These are phyloP conservation scores for Oligia latruncula DNA, from an alignment of 2,888 invertebrate genomes.

Conservation along the genomic window DNA sequence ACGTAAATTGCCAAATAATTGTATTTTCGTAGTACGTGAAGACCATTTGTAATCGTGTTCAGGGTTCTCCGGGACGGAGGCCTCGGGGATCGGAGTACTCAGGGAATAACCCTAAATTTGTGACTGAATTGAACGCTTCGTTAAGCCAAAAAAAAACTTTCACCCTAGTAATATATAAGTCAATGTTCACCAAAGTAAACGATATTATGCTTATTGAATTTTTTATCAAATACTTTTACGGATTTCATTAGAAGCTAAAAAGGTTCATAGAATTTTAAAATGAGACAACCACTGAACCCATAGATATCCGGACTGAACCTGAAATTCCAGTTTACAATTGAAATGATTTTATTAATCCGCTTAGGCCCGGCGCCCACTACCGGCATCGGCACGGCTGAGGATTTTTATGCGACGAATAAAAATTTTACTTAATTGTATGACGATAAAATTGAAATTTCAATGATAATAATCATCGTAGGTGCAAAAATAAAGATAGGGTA, in stretches of 20 bases:
- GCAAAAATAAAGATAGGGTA: too few species aligned
- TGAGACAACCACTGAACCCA: background rate
- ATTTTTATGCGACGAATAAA: too few species aligned
- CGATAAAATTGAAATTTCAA: too few species aligned
- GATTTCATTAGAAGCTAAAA: constrained; percentile 17
- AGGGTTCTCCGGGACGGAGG: too few species aligned
- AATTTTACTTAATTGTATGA: too few species aligned
- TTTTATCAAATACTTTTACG: constrained; percentile 1
- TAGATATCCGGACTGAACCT: background rate
- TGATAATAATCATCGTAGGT: too few species aligned
- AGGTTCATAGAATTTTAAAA: constrained; percentile 15
- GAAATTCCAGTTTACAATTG: constrained; percentile 31
- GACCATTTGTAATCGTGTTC: background rate
- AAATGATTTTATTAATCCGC: constrained; percentile 10
- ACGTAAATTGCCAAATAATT: background rate
- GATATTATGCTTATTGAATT: constrained; percentile 1
- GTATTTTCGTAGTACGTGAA: background rate
- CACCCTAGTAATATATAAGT: too few species aligned
- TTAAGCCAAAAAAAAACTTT: background rate
- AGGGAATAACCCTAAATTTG: background rate
- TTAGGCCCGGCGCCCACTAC: background rate
- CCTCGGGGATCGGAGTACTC: too few species aligned
- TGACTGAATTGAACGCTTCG: background rate
- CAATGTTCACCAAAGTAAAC: background rate
- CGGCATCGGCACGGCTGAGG: too few species aligned